Evolutionary conservation across 2,113 vertebrate genomes (phyloP).

Genomic region (Nothobranchius kuhntae): DNA sequence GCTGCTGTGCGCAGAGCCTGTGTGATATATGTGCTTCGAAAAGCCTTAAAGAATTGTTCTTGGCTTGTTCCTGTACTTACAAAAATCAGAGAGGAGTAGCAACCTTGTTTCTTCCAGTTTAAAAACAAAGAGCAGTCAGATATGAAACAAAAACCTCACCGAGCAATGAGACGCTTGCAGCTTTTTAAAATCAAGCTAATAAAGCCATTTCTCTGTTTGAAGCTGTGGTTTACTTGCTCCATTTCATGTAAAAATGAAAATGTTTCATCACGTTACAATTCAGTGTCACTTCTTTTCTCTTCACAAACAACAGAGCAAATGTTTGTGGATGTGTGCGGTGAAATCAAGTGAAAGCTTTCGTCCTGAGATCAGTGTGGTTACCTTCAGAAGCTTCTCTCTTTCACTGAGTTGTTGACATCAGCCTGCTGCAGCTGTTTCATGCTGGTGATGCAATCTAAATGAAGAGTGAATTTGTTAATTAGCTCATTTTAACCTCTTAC

Average conservation of each 20-base stretch:
- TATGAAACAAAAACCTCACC: slow-evolving; percentile 17
- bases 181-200: slow-evolving; percentile 31
- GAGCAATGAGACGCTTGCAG: background rate
- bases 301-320: background rate
- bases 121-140: slow-evolving; percentile 20
- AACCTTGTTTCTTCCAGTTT: slow-evolving; percentile 28
- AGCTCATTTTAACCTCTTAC: background rate
- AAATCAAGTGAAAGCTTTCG: slow-evolving; percentile 3
- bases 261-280: background rate
- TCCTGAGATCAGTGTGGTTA: background rate
- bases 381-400: background rate
- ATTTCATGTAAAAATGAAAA: slow-evolving; percentile 4
- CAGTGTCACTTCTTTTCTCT: background rate
- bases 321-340: background rate
- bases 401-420: background rate
- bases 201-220: slow-evolving; percentile 17
- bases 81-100: slow-evolving; percentile 15
- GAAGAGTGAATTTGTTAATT: background rate
- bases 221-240: slow-evolving; percentile 1
- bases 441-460: background rate
- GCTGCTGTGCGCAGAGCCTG: background rate
- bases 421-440: slow-evolving; percentile 5
- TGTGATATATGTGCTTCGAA: slow-evolving; percentile 10
- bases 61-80: slow-evolving; percentile 16
- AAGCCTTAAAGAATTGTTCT: background rate